These are phyloP conservation scores for Strix aluco DNA, from an alignment of 2,113 vertebrate species.

Conservation along the genomic window DNA sequence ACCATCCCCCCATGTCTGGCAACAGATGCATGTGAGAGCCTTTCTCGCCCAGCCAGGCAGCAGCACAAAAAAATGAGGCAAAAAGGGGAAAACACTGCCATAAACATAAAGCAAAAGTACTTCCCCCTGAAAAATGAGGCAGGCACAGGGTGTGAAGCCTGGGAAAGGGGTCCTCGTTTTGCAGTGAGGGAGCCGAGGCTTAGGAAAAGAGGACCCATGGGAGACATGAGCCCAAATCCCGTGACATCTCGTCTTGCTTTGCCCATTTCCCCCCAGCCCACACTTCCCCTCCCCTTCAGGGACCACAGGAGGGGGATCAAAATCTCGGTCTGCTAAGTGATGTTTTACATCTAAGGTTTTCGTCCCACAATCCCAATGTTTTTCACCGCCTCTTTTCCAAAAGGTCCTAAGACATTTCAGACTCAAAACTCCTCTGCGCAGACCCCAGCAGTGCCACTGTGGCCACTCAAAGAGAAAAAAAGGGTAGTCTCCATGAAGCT, in stretches of 20 bases:
- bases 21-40: rapidly evolving
- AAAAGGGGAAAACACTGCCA: not conserved
- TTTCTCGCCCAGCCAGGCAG: not conserved
- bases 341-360: not conserved
- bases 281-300: not conserved
- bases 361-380: not conserved
- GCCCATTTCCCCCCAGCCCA: not conserved
- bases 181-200: not conserved
- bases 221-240: not conserved
- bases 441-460: not conserved
- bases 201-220: not conserved
- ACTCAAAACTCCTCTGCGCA: not conserved
- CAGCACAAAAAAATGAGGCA: not conserved
- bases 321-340: not conserved
- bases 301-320: not conserved
- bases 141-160: not conserved
- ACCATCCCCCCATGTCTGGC: not conserved
- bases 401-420: not conserved
- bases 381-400: not conserved
- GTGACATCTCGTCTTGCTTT: not conserved
- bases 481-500: not conserved
- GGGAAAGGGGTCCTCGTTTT: not conserved
- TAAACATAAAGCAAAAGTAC: not conserved
- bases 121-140: rapidly evolving
- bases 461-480: not conserved